Conservation (phyloP, 2,888 invertebrate species). For the Drosophila kanekoi region DNA sequence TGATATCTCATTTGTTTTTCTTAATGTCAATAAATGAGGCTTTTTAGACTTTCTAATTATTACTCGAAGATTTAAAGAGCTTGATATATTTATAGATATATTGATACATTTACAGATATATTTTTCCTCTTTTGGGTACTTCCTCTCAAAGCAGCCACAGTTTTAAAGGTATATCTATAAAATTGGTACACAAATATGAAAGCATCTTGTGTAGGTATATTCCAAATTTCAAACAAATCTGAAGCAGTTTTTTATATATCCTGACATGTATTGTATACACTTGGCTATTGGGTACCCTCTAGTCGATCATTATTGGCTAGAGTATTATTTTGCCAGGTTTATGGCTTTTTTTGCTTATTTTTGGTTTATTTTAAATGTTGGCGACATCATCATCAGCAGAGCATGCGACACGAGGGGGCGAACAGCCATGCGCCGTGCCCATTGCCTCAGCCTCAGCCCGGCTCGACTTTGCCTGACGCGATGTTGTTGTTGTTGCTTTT, state of each 20-base stretch:
- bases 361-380: conserved; percentile 50
- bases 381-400: conserved; percentile 40
- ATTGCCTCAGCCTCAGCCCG: conserved; percentile 23
- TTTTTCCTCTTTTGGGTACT: too few species aligned
- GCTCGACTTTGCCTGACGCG: conserved; percentile 1
- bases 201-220: too few species aligned
- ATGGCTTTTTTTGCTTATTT: conserved; percentile 27
- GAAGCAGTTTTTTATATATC: neutral
- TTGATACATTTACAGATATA: too few species aligned
- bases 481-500: conserved; percentile 6
- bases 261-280: neutral
- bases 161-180: too few species aligned
- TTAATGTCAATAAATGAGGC: too few species aligned
- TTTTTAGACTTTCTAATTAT: too few species aligned
- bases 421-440: conserved; percentile 29
- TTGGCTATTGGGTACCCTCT: conserved; percentile 28
- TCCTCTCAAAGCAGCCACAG: too few species aligned
- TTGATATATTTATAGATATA: too few species aligned
- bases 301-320: conserved; percentile 1
- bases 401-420: conserved; percentile 15
- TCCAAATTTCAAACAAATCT: too few species aligned
- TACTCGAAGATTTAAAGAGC: too few species aligned
- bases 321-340: conserved; percentile 10
- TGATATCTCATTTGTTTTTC: too few species aligned
- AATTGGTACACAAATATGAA: too few species aligned